Evolutionary conservation across 2,113 vertebrate species (phyloP).

Genomic region (Mobula hypostoma): DNA sequence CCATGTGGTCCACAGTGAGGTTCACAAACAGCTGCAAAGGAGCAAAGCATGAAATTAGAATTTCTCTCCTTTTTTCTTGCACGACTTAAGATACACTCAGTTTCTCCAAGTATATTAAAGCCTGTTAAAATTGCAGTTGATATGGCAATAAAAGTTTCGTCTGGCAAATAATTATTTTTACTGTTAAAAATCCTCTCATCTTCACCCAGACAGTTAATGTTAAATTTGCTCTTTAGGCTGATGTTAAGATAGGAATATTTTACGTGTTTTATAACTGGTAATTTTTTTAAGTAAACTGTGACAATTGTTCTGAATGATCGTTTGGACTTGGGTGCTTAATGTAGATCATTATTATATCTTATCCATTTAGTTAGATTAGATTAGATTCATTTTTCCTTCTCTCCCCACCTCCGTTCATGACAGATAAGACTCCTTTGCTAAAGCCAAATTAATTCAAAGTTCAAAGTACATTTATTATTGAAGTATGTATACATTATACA

Average conservation of each 20-base stretch:
- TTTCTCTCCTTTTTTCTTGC: not conserved
- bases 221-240: not conserved
- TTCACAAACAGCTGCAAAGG: constrained; percentile 70
- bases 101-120: not conserved
- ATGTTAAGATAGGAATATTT: not conserved
- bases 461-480: no score
- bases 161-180: not conserved
- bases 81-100: not conserved
- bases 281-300: not conserved
- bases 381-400: not conserved
- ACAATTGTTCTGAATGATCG: not conserved
- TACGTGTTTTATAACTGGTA: not conserved
- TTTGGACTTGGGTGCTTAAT: not conserved
- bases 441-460: not conserved
- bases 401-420: not conserved
- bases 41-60: constrained; percentile 27
- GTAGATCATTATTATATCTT: not conserved
- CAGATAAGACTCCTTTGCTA: not conserved
- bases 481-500: no score
- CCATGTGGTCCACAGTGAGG: constrained; percentile 69
- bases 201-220: not conserved
- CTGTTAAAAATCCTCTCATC: no score
- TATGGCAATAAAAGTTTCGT: not conserved
- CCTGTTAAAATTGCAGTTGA: not conserved
- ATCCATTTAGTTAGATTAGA: not conserved